Base-by-base conservation (phyloP, 2,113 vertebrate genomes). In the Calypte anna region DNA sequence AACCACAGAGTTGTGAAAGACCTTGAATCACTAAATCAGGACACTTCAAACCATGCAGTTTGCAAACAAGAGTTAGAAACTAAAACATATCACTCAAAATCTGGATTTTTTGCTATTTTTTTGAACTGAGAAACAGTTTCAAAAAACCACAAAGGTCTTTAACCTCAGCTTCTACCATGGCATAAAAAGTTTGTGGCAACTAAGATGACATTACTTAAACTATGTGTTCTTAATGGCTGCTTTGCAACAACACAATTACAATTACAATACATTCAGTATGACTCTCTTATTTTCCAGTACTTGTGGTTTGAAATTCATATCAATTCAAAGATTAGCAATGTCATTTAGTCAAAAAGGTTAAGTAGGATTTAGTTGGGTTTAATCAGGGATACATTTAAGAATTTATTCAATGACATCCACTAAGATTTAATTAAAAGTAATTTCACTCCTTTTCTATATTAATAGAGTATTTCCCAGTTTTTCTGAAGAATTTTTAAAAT, bases 1-100 rank as follows among this genome's bases (percentile, higher is more conserved):
- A 93, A 85, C 74, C 78, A 63, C 78, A 92, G 59, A 74, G 22
- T 66, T 94, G 69, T 70, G 70, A 80, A 86, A 96, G 82, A 73
- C 59, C 13, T 70, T 92, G 86, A 91, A 72, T 95, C 83, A 83
- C 18, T 77, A 69, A 86, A 94, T 57, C 69, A 88, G 91, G 64
- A 82, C 30, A 17, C 44, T 86, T 79, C 51, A 61, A 79, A 88
- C 4, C 18, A 31, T 8, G 19, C 51, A 53, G 40, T 69, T 80
- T 73, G 59, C 43, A 72, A 58, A 68, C 44, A 81, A 33, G 5
- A 90, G 44, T 51, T 38, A 93, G 28, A 85, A 94, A 90, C 38
- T 74, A n/a, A 87, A 80, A 46, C 2, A 0, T 17, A 85, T 7
- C 20, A 7, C 21, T 36, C 44, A 90, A 88, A 85, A 92, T 30